A percentile compares a stretch with the other conserved stretches of the same genome.
Evolutionary conservation across 1,140 invertebrate genomes (phyloP).

Genomic region (Drosophila nigromelanica): DNA sequence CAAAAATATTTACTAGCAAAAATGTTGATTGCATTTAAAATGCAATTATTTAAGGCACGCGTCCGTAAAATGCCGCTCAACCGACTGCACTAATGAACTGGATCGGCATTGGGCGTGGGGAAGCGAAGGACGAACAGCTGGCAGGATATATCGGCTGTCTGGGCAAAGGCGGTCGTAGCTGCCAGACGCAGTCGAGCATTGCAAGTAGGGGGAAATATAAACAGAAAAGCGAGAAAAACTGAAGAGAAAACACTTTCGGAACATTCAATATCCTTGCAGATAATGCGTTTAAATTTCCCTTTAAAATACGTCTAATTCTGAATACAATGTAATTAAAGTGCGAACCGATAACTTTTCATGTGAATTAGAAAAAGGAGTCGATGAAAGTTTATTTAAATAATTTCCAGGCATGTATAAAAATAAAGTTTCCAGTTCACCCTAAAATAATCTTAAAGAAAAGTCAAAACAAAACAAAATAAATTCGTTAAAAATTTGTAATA

Average conservation of each 20-base stretch:
- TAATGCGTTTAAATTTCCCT: not conserved
- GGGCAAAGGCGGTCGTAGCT: slow-evolving; percentile 1
- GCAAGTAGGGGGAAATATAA: slow-evolving; percentile 13
- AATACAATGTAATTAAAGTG: no score
- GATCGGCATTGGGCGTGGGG: slow-evolving; percentile 36
- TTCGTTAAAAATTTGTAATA: no score
- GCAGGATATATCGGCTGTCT: slow-evolving; percentile 9
- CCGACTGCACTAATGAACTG: slow-evolving; percentile 79
- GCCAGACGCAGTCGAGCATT: slow-evolving; percentile 63
- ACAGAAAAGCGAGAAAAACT: slow-evolving; percentile 9
- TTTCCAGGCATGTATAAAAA: no score
- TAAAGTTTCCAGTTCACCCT: no score
- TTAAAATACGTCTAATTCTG: not conserved
- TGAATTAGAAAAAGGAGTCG: no score
- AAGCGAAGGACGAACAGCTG: not conserved
- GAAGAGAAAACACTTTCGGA: slow-evolving; percentile 18
- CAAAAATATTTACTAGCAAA: slow-evolving; percentile 49
- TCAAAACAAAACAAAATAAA: not conserved
- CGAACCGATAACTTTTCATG: no score
- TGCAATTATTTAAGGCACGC: slow-evolving; percentile 80
- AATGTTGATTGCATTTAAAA: slow-evolving; percentile 75
- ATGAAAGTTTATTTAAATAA: no score
- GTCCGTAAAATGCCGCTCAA: slow-evolving; percentile 79
- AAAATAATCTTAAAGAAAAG: no score
- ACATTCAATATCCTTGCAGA: not conserved